Evolutionary conservation across 1,140 invertebrate genomes (phyloP).

Genomic region (Anthonomus grandis): DNA sequence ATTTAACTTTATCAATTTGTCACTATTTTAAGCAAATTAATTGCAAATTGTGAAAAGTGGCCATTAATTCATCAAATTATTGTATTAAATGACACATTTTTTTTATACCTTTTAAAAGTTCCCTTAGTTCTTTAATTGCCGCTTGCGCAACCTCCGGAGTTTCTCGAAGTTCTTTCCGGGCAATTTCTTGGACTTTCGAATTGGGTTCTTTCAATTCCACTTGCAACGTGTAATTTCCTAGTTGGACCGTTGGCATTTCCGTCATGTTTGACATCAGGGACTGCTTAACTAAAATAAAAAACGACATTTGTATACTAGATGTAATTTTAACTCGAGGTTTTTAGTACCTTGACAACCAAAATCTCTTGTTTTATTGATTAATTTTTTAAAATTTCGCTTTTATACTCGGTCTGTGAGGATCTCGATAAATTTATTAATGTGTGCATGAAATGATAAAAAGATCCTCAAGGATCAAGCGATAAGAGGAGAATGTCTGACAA

Average conservation of each 20-base stretch:
- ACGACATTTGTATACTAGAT: slow-evolving; percentile 7
- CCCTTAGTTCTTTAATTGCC: slow-evolving; percentile 59
- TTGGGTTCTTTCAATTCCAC: slow-evolving; percentile 65
- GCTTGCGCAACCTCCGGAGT: slow-evolving; percentile 62
- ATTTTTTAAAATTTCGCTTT: no score
- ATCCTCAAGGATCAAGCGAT: no score
- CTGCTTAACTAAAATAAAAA: slow-evolving; percentile 56
- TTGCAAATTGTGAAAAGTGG: no score
- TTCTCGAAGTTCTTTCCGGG: slow-evolving; percentile 68
- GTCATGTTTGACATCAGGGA: slow-evolving; percentile 67
- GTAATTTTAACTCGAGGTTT: neutral
- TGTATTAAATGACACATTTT: no score
- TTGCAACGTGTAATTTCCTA: slow-evolving; percentile 64
- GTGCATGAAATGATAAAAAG: no score
- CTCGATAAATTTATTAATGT: no score
- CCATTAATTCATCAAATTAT: no score
- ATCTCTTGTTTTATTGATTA: no score
- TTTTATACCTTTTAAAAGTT: slow-evolving; percentile 70
- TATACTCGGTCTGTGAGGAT: no score
- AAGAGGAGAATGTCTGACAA: no score
- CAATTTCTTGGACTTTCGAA: slow-evolving; percentile 65
- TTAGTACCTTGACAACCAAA: no score
- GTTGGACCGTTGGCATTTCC: slow-evolving; percentile 61
- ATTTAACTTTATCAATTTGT: neutral
- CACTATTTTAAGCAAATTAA: no score